These are phyloP conservation scores for Patagioenas fasciata DNA, from an alignment of 2,113 vertebrate species.

Conservation along the genomic window DNA sequence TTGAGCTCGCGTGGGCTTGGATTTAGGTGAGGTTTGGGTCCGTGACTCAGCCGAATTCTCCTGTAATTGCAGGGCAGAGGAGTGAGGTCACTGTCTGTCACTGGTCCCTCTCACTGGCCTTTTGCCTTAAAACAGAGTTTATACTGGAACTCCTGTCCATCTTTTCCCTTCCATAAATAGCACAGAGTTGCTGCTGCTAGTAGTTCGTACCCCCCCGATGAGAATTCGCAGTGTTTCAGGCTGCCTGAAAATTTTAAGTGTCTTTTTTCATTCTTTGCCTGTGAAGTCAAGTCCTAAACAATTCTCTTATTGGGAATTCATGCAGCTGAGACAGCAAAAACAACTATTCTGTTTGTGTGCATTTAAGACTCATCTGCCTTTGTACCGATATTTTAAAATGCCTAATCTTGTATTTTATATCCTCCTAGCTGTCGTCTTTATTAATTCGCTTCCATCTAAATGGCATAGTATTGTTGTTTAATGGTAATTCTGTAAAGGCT, in stretches of 20 bases:
- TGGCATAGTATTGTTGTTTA: background rate
- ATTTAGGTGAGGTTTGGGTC: background rate
- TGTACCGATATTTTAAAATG: background rate
- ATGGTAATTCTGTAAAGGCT: background rate
- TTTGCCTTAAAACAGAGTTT: background rate
- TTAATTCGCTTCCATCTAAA: background rate
- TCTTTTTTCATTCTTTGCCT: background rate
- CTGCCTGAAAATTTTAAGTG: background rate
- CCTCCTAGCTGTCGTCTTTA: background rate
- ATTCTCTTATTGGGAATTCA: background rate
- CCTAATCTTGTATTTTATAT: background rate
- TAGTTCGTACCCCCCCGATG: background rate
- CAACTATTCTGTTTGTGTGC: rapidly evolving
- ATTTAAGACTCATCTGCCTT: background rate
- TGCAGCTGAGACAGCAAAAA: background rate
- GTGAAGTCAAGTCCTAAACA: background rate
- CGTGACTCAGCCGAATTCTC: background rate
- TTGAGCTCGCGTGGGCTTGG: background rate
- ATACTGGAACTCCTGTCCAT: background rate
- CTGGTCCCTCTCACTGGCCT: background rate
- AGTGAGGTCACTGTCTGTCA: background rate
- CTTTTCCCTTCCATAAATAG: background rate
- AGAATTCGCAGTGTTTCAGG: background rate
- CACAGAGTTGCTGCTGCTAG: background rate
- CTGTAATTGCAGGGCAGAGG: background rate